A percentile compares a stretch with the other conserved stretches of the same genome.
Evolutionary conservation across 2,113 vertebrate genomes (phyloP).

Genomic region (Erythrolamprus reginae): DNA sequence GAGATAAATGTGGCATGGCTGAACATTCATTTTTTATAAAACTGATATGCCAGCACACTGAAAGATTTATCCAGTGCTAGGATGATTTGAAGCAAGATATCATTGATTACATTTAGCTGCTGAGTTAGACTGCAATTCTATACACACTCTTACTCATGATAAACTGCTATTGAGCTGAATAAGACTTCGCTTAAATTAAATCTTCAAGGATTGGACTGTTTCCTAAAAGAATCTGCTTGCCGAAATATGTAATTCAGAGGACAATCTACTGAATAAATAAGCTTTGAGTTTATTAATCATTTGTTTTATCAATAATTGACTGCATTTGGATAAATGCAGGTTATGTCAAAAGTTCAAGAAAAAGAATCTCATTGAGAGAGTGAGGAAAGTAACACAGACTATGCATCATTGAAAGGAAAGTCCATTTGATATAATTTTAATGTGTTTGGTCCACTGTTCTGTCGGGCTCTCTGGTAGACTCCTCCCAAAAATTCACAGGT

Average conservation of each 20-base stretch:
- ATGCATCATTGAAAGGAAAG: background rate
- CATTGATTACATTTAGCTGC: background rate
- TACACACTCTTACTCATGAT: background rate
- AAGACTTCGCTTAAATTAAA: background rate
- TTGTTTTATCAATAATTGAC: background rate
- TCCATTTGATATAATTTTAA: background rate
- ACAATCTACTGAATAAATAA: background rate
- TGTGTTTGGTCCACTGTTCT: background rate
- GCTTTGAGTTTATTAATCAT: background rate
- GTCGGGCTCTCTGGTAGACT: too few relatives aligned
- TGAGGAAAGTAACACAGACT: background rate
- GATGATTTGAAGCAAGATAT: constrained; percentile 1
- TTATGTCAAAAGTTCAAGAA: background rate
- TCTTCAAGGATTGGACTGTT: background rate
- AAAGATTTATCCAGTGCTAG: background rate
- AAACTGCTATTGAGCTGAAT: background rate
- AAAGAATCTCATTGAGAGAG: background rate
- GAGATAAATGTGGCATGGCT: background rate
- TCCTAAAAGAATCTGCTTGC: background rate
- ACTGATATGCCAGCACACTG: background rate
- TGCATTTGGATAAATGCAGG: background rate
- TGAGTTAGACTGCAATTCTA: background rate
- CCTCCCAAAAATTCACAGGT: too few relatives aligned
- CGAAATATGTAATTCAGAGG: background rate
- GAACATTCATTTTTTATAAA: constrained; percentile 9